Base-by-base conservation (phyloP, 2,113 vertebrate genomes). In the Atlantisia rogersi region DNA sequence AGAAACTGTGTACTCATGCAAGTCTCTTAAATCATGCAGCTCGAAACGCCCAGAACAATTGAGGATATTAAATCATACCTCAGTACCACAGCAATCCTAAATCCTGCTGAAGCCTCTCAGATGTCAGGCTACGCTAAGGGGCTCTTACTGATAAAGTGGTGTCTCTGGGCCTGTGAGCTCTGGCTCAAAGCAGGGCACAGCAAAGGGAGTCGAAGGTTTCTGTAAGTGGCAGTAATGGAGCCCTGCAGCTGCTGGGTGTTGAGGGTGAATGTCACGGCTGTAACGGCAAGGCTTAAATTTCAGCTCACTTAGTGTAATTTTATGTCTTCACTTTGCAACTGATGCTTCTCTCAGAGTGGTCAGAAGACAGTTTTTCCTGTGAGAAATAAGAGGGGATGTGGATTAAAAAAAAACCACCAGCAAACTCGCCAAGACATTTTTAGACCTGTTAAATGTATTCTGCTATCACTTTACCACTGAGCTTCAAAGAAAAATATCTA, bases 231-330 rank as follows among this genome's bases (percentile, higher is more conserved):
- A 64, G 95, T 92, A 95, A 96, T 0, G 17, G 81, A 94, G 74
- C 20, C 56, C 73, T 87, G 92, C 97, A 98, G 97, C 97, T 97
- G 97, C 93, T 95, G 55, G 1, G 2, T 40, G 68, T 55, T 26
- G 13, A 92, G 95, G 91, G 88, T 68, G 70, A 94, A 94, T 19
- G 86, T 96, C 97, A 95, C 90, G 81, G 92, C 96, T 84, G 32
- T 78, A 95, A 96, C 6, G 55, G 74, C 42, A 10, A 94, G 90
- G 98, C 97, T 99, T 99, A 97, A 98, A 98, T 99, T 99, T 98
- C 99, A 98, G 85, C 95, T 95, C 95, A 75, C 98, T 97, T 98
- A 97, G 98, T 98, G 98, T 98, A 92, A 98, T 98, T 98, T 96
- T 94, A 97, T 96, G 94, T 96, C 92, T 96, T 85, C 86, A 2